Evolutionary conservation across 2,113 vertebrate genomes (phyloP).

Genomic region (Chloropsis cyanopogon): DNA sequence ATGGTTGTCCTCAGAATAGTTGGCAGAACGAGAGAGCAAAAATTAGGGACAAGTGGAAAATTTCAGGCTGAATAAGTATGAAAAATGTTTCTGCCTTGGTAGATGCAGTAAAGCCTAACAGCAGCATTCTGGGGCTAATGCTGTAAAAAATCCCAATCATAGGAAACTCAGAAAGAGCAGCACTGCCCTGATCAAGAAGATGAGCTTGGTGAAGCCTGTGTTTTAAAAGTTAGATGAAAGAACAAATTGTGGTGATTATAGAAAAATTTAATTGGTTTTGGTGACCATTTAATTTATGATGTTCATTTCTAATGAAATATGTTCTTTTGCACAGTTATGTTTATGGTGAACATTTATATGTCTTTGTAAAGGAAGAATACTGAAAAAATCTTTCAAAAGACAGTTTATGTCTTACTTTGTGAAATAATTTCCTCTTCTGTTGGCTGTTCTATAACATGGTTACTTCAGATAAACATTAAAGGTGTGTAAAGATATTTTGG

Average conservation of each 20-base stretch:
- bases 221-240: neutral
- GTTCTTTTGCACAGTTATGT: neutral
- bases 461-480: neutral
- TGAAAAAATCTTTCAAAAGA: neutral
- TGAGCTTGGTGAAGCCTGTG: fast-evolving
- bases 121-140: neutral
- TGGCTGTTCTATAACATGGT: neutral
- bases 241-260: neutral
- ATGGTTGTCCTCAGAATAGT: neutral
- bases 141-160: neutral
- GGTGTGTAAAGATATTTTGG: neutral
- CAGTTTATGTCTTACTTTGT: neutral
- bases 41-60: neutral
- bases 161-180: neutral
- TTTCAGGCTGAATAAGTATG: neutral
- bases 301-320: neutral
- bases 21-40: neutral
- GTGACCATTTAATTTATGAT: neutral
- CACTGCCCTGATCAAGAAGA: neutral
- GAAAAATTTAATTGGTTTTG: neutral
- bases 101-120: neutral
- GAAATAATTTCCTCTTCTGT: neutral
- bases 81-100: neutral
- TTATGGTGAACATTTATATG: neutral
- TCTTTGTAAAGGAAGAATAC: neutral